phyloP scores from a whole-genome alignment of 2,888 invertebrate genomes.

The Drosophila helvetica region DNA sequence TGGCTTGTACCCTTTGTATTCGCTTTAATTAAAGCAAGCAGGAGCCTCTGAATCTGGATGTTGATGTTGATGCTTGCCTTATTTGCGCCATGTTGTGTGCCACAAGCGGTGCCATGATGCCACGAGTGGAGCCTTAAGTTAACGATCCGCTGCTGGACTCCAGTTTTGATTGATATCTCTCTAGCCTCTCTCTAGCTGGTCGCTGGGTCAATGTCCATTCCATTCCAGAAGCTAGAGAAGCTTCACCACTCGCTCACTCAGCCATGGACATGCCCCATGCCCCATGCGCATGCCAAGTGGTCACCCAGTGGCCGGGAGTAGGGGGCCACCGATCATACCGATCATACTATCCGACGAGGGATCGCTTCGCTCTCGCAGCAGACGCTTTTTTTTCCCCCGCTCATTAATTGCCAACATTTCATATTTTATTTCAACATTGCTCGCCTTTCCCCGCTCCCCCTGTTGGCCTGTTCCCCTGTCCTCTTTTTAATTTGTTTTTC shows the following conservation, averaged over 20 bases:
- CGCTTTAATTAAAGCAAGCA: slow-evolving; percentile 65
- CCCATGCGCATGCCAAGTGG: slow-evolving; percentile 35
- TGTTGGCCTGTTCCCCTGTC: slow-evolving; percentile 20
- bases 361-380: slow-evolving; percentile 45
- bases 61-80: slow-evolving; percentile 29
- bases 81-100: slow-evolving; percentile 34
- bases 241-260: slow-evolving; percentile 15
- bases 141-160: slow-evolving; percentile 44
- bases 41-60: slow-evolving; percentile 12
- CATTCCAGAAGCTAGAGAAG: slow-evolving; percentile 19
- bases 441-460: slow-evolving; percentile 30
- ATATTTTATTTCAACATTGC: slow-evolving; percentile 71
- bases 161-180: slow-evolving; percentile 54
- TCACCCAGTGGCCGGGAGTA: slow-evolving; percentile 33
- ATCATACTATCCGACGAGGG: slow-evolving; percentile 28
- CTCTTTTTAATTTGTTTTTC: slow-evolving; percentile 77
- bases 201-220: slow-evolving; percentile 22
- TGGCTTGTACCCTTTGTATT: slow-evolving; percentile 42
- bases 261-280: slow-evolving; percentile 21
- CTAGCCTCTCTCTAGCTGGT: slow-evolving; percentile 12
- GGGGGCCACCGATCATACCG: slow-evolving; percentile 6
- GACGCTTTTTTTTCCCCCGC: slow-evolving; percentile 37
- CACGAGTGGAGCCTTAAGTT: slow-evolving; percentile 55
- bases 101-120: slow-evolving; percentile 15
- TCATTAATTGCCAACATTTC: slow-evolving; percentile 78